Evolutionary conservation across 2,888 invertebrate genomes (phyloP).

Genomic region (Tuberolachnus salignus): DNA sequence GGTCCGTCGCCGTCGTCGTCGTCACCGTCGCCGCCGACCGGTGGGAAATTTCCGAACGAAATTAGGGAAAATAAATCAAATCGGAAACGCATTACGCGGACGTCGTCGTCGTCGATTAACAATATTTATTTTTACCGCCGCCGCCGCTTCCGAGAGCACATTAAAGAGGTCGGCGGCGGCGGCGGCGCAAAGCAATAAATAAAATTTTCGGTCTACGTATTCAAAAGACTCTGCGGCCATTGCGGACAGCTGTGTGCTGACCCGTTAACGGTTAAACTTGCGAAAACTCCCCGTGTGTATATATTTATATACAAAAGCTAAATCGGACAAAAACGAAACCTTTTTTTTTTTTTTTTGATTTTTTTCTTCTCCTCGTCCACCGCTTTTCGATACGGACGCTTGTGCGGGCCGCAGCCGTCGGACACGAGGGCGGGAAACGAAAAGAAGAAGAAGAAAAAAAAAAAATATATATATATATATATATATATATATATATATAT

Average conservation of each 20-base stretch:
- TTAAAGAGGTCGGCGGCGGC: background rate
- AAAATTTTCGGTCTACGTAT: conserved; percentile 20
- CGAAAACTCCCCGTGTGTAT: conserved; percentile 29
- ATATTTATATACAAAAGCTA: conserved; percentile 32
- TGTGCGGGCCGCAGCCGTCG: too few species aligned
- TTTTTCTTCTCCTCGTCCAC: background rate
- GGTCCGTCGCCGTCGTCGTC: too few species aligned
- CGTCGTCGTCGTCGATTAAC: background rate
- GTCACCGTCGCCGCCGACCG: too few species aligned
- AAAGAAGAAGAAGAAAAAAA: too few species aligned
- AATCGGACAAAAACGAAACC: conserved; percentile 42
- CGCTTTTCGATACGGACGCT: too few species aligned
- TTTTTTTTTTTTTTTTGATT: conserved; percentile 23
- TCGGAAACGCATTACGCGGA: background rate
- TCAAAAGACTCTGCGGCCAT: conserved; percentile 46
- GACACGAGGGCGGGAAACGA: too few species aligned
- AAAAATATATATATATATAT: too few species aligned
- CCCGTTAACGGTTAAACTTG: conserved; percentile 54
- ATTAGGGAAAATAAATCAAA: conserved; percentile 11
- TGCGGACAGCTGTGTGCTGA: conserved; percentile 52
- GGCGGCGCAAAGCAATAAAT: conserved; percentile 16
- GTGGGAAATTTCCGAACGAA: background rate
- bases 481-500: too few species aligned
- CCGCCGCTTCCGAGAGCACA: background rate
- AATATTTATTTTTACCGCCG: conserved; percentile 22